Percentiles rank a stretch among this genome's conserved stretches.
phyloP scores from a whole-genome alignment of 2,797 vertebrate genomes.

The Threskiornis aethiopicus region DNA sequence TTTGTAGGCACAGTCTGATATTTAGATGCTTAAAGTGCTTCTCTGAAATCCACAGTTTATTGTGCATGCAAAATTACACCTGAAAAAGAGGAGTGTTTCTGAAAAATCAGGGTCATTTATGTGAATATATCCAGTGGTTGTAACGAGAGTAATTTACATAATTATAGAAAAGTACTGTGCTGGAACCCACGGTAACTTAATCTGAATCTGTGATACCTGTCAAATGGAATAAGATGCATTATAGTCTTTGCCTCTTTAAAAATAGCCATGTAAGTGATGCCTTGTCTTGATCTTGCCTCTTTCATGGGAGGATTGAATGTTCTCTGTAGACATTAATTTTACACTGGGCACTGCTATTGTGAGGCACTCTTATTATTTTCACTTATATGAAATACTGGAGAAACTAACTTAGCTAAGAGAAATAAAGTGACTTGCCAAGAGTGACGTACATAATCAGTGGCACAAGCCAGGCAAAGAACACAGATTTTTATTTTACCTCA shows the following conservation, averaged over 20 bases:
- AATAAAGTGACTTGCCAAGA: neutral
- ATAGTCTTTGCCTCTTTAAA: neutral
- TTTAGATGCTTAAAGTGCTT: slow-evolving; percentile 31
- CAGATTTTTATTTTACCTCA: neutral
- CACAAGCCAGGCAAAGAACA: neutral
- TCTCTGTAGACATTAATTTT: neutral
- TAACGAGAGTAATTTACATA: slow-evolving; percentile 1
- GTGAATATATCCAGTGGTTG: neutral
- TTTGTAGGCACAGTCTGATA: slow-evolving; percentile 35
- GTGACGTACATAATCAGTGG: neutral
- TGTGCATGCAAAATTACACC: slow-evolving; percentile 25
- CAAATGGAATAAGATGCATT: neutral
- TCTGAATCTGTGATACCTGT: neutral
- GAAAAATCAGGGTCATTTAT: slow-evolving; percentile 42
- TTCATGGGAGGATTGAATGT: neutral
- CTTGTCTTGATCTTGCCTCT: neutral
- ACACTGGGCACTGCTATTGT: neutral
- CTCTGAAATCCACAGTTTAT: slow-evolving; percentile 42
- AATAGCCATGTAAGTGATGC: neutral
- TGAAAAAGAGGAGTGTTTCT: slow-evolving; percentile 13
- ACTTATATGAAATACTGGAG: neutral
- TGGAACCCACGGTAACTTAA: neutral
- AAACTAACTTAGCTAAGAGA: neutral
- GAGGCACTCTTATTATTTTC: neutral
- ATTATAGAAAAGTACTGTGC: slow-evolving; percentile 19